Conservation (phyloP, 1,140 invertebrate genomes). For the Marisa cornuarietis region DNA sequence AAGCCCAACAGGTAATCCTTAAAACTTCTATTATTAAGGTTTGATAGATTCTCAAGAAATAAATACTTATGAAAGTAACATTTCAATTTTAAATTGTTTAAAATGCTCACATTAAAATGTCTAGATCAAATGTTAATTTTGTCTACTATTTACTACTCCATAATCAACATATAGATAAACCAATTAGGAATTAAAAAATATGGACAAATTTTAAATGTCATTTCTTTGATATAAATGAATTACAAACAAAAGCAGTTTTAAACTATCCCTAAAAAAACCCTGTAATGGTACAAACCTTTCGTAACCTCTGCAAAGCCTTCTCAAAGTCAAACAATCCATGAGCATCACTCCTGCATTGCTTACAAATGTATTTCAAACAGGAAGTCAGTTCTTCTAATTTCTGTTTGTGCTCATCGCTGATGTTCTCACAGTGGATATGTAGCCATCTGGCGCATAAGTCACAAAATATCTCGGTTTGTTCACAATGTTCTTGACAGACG, state of each 20-base stretch:
- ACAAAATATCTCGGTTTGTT: not conserved
- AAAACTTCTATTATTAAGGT: too few species aligned
- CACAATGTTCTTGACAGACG: not conserved
- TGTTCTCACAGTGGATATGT: slow-evolving; percentile 1
- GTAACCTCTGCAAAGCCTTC: slow-evolving; percentile 8
- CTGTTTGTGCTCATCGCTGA: not conserved
- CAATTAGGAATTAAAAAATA: too few species aligned
- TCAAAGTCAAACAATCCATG: slow-evolving; percentile 7
- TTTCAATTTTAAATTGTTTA: too few species aligned
- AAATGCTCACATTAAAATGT: too few species aligned
- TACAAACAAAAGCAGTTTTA: not conserved
- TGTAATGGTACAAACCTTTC: not conserved
- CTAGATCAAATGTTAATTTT: too few species aligned
- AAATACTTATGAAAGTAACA: too few species aligned
- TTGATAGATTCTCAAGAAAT: too few species aligned
- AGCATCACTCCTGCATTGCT: slow-evolving; percentile 4
- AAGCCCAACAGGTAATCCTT: too few species aligned
- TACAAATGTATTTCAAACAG: slow-evolving; percentile 11
- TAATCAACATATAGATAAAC: too few species aligned
- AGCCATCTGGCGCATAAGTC: slow-evolving; percentile 9
- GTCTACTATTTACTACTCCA: too few species aligned
- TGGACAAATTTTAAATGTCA: too few species aligned
- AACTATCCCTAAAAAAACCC: not conserved
- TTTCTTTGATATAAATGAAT: not conserved
- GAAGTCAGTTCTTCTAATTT: not conserved